These are phyloP conservation scores for Troides helena DNA, from an alignment of 2,888 invertebrate genomes.

Conservation along the genomic window DNA sequence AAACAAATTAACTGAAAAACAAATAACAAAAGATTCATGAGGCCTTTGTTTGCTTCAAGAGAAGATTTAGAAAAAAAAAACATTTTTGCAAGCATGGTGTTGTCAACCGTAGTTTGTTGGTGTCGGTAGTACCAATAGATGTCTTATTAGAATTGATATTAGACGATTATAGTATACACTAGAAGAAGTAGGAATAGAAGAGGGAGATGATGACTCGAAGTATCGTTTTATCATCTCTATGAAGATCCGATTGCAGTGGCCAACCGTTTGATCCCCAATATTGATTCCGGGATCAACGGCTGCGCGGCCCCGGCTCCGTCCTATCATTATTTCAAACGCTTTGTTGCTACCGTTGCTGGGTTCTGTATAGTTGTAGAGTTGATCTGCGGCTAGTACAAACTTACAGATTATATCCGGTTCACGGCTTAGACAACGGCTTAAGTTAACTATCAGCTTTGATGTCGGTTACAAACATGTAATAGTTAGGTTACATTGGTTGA, in stretches of 20 bases:
- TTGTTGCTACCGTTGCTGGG: slow-evolving; percentile 40
- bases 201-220: neutral
- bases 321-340: slow-evolving; percentile 73
- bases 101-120: too few species aligned
- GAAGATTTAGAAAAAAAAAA: too few species aligned
- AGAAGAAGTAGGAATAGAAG: too few species aligned
- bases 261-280: slow-evolving; percentile 67
- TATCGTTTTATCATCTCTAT: slow-evolving; percentile 44
- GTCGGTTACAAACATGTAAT: too few species aligned
- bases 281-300: slow-evolving; percentile 67
- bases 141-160: too few species aligned
- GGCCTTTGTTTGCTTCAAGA: too few species aligned
- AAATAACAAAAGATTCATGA: too few species aligned
- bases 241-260: slow-evolving; percentile 35
- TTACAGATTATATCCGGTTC: neutral
- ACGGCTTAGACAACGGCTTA: neutral
- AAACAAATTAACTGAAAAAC: too few species aligned
- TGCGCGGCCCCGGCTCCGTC: slow-evolving; percentile 47
- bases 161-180: too few species aligned
- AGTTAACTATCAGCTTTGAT: neutral
- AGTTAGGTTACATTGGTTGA: too few species aligned
- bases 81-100: too few species aligned
- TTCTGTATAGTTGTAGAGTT: slow-evolving; percentile 36
- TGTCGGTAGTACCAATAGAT: too few species aligned
- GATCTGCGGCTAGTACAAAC: slow-evolving; percentile 24